Evolutionary conservation across 2,113 vertebrate genomes (phyloP), one percentile per base, ranked within the genome.

Genomic region (Steatornis caripensis): DNA sequence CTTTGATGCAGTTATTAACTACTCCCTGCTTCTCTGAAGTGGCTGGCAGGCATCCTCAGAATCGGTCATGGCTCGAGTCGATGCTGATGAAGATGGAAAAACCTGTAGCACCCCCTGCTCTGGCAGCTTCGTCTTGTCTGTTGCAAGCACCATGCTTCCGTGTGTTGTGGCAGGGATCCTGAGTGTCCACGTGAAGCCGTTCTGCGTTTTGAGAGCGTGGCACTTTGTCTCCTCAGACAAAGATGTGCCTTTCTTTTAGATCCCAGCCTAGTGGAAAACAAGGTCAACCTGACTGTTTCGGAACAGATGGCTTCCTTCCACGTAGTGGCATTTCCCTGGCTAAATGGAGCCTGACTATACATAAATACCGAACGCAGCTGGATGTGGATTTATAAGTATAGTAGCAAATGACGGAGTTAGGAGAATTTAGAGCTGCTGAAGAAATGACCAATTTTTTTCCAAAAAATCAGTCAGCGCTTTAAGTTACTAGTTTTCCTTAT

Each of bases 121-220:
- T 41, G 22, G 26, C 68, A 49, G 72, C 49, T 80, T 46, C 29
- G 14, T 65, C 41, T 46, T 51, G 32, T 29, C 32, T 3, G 0
- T 51, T 1, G 0, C 0, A 2, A 69, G 66, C 60, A 6, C 37
- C 0, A 1, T 37, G 51, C 36, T 51, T 66, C 58, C 0, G 0
- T 29, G 54, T 1, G 0, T 17, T 39, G 36, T 8, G 6, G 16
- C 68, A 51, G 74, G 32, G 75, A 51, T 66, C 66, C 69, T n/a
- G 65, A 54, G 46, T 4, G 30, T 66, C 70, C 57, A 43, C 1
- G 6, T 55, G 74, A 84, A 71, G 78, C 85, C 79, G 74, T 29
- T 79, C 70, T 79, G 74, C 37, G 30, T 83, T 89, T 76, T 3
- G 12, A 71, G 70, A 82, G 53, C 2, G 0, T 17, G 55, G 65